Conservation (phyloP, 2,113 vertebrate genomes). For the Tachuris rubrigastra region DNA sequence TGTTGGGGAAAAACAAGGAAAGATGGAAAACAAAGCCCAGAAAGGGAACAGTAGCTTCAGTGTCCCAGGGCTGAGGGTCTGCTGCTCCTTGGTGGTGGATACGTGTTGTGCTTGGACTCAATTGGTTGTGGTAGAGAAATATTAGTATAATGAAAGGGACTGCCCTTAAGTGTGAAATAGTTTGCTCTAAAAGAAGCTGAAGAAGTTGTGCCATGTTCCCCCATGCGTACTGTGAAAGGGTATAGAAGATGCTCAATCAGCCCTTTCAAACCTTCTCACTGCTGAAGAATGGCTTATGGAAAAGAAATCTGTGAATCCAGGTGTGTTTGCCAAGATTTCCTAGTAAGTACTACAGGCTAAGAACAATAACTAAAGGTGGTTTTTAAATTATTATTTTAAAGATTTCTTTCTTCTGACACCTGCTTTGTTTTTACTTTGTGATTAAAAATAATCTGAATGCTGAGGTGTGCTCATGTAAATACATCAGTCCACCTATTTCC, state of each 20-base stretch:
- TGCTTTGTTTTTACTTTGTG: background rate
- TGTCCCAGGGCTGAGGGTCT: slow-evolving; percentile 80
- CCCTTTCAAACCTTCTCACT: background rate
- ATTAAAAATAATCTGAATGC: background rate
- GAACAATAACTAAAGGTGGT: background rate
- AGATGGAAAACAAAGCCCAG: slow-evolving; percentile 83
- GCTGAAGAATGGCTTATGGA: background rate
- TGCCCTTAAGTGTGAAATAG: background rate
- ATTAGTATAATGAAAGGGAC: background rate
- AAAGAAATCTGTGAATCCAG: background rate
- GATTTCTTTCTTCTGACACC: background rate
- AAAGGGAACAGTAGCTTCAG: slow-evolving; percentile 89
- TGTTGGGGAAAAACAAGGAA: slow-evolving; percentile 86
- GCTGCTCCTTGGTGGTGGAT: slow-evolving; percentile 38
- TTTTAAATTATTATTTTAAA: background rate
- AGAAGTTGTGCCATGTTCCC: background rate
- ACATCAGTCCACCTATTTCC: background rate
- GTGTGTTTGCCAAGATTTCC: background rate
- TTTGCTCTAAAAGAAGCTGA: background rate
- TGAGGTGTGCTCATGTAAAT: background rate
- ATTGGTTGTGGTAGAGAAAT: background rate
- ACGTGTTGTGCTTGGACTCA: background rate
- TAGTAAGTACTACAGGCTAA: background rate
- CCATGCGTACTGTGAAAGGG: background rate
- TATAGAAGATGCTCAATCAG: background rate